These are phyloP conservation scores for Augochlora pura DNA, from an alignment of 1,140 invertebrate species.

Conservation along the genomic window DNA sequence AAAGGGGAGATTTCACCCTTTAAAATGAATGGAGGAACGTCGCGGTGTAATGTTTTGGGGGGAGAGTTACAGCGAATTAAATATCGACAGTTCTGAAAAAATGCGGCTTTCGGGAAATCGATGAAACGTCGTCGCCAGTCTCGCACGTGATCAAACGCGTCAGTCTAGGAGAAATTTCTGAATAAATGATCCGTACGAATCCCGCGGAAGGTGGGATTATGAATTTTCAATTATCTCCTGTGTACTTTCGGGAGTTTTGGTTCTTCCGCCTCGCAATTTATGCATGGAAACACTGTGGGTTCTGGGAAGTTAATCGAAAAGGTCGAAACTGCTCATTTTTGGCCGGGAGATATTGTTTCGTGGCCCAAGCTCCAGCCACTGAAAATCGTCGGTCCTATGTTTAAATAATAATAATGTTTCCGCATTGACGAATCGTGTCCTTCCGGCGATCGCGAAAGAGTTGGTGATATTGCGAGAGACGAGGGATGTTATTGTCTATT, in stretches of 20 bases:
- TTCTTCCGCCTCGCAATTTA: background rate
- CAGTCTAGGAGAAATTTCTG: background rate
- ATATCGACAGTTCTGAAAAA: too few relatives aligned
- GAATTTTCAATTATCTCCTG: constrained; percentile 13
- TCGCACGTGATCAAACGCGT: background rate
- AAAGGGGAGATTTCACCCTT: too few relatives aligned
- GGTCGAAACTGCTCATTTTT: background rate
- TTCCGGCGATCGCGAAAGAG: too few relatives aligned
- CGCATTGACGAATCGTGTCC: too few relatives aligned
- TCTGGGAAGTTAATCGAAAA: background rate
- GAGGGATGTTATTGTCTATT: too few relatives aligned
- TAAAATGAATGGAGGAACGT: too few relatives aligned
- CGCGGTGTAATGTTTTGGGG: too few relatives aligned
- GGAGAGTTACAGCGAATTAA: too few relatives aligned
- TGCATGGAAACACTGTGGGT: background rate
- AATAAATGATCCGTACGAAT: constrained; percentile 4
- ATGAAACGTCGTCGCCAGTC: background rate
- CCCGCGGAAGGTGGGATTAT: background rate
- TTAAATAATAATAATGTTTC: too few relatives aligned
- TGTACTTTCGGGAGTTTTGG: background rate
- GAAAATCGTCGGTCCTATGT: too few relatives aligned
- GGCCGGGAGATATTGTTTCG: background rate
- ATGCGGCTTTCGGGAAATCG: background rate
- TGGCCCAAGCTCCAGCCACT: too few relatives aligned
- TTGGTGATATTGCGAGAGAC: too few relatives aligned